Evolutionary conservation across 1,140 invertebrate genomes (phyloP), one percentile per base, ranked within the genome.

Genomic region (Caerostris darwini): DNA sequence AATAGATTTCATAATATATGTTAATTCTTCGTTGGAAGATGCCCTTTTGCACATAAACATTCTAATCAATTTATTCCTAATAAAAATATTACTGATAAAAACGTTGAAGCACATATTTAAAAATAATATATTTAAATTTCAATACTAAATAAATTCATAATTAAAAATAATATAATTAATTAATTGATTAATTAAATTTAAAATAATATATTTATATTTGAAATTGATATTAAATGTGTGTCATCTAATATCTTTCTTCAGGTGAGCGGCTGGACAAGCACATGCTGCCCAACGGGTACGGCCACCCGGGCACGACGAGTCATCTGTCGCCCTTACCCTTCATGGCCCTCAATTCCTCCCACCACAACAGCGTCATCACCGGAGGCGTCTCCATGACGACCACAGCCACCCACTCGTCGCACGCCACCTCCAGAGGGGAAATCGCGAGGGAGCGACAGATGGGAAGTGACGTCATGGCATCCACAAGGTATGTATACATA

Each of bases 231-330:
- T 34, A 34, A 34, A 34, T 34, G 34, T 2, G 34, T 34, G 34
- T 34, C 34, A 34, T 34, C 2, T 2, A 34, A 34, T 34, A 2
- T 82, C 6, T 67, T 8, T 12, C 54, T 67, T 0, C 57, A 94
- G 93, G 87, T 90, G 93, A 94, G n/a, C 34, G 93, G 17, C 67
- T 94, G 83, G 93, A 94, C 87, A 94, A 94, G 57, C 93, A 90
- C 34, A 54, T 94, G 50, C 54, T 94, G n/a, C 88, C 87, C 34
- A 94, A 94, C 81, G 93, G 93, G 7, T 94, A 94, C n/a, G 93
- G 93, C 5, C 85, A 89, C n/a, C 86, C 64, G 53, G 88, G 87
- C 59, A 64, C 87, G 14, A 89, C 85, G 7, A 94, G 93, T 71
- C 93, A 94, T 58, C 61, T 94, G 6, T 90, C 88, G 5, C 88